phyloP scores from a whole-genome alignment of 2,888 invertebrate genomes.

The Trachelus iudaicus region DNA sequence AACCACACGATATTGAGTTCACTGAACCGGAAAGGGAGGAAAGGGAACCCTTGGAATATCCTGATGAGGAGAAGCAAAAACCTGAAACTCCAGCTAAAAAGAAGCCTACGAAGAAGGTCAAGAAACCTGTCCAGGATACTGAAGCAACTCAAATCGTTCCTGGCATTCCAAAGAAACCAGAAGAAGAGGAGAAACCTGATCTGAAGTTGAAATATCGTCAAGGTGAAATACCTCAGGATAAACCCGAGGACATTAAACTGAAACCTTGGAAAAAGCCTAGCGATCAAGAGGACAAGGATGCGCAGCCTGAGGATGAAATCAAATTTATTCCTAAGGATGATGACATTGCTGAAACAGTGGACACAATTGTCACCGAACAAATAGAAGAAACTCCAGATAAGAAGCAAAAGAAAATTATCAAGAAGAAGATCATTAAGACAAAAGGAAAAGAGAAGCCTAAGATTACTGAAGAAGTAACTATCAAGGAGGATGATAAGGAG shows the following conservation, averaged over 20 bases:
- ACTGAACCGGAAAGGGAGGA: constrained; percentile 60
- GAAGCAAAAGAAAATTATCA: constrained; percentile 50
- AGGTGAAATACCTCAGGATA: constrained; percentile 60
- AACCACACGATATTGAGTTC: constrained; percentile 61
- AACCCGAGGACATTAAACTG: constrained; percentile 43
- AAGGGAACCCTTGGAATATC: constrained; percentile 40
- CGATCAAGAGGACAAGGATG: constrained; percentile 40
- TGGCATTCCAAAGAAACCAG: constrained; percentile 43
- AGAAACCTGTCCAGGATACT: constrained; percentile 44
- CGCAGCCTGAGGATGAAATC: constrained; percentile 35
- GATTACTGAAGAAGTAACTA: constrained; percentile 49
- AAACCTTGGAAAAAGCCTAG: constrained; percentile 51
- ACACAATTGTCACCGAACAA: constrained; percentile 35
- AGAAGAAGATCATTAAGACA: constrained; percentile 54
- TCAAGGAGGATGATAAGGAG: constrained; percentile 49
- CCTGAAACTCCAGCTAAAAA: constrained; percentile 34
- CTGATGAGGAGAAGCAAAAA: constrained; percentile 35
- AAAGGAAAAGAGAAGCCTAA: constrained; percentile 35
- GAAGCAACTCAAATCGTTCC: constrained; percentile 37
- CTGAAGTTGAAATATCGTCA: constrained; percentile 41
- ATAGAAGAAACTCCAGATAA: constrained; percentile 41
- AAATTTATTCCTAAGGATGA: constrained; percentile 31
- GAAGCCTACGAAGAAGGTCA: constrained; percentile 47
- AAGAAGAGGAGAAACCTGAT: constrained; percentile 43
- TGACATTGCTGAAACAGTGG: constrained; percentile 36